These are phyloP conservation scores for Hippoglossus hippoglossus DNA, from an alignment of 2,797 vertebrate genomes.

Conservation along the genomic window DNA sequence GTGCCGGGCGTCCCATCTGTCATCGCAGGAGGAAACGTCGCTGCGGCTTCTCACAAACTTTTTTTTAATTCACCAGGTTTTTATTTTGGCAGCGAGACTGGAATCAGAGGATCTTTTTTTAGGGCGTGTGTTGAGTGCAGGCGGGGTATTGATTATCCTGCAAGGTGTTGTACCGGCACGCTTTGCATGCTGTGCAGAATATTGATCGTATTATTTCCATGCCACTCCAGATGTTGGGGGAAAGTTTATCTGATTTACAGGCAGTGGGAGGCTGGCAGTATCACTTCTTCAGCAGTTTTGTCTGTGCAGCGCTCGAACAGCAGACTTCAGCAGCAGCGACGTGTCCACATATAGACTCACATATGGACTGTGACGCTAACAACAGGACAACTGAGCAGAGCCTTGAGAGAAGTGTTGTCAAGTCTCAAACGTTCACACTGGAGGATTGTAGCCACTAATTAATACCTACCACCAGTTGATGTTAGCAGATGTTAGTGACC, in stretches of 20 bases:
- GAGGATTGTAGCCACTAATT: too few relatives aligned
- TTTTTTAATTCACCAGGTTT: constrained; percentile 31
- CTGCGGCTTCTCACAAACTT: constrained; percentile 24
- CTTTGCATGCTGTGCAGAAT: constrained; percentile 58
- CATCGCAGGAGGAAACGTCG: constrained; percentile 14
- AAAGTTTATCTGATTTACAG: constrained; percentile 75
- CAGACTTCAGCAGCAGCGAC: background rate
- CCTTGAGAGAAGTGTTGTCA: too few relatives aligned
- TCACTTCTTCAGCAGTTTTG: background rate
- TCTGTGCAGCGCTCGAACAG: background rate
- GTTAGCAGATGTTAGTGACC: too few relatives aligned
- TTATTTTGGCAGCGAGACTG: constrained; percentile 34
- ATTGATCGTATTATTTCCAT: constrained; percentile 75
- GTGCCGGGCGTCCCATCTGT: constrained; percentile 30
- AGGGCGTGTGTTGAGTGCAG: background rate
- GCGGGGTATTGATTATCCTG: constrained; percentile 39
- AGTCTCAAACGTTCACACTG: too few relatives aligned
- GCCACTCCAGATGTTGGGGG: constrained; percentile 75
- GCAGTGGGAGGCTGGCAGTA: constrained; percentile 43
- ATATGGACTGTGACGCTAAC: too few relatives aligned
- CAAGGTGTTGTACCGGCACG: constrained; percentile 44
- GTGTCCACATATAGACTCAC: too few relatives aligned
- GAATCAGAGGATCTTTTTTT: constrained; percentile 25
- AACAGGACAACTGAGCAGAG: too few relatives aligned
- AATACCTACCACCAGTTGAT: too few relatives aligned